phyloP scores from a whole-genome alignment of 2,888 invertebrate species.

The Polietes domitor region DNA sequence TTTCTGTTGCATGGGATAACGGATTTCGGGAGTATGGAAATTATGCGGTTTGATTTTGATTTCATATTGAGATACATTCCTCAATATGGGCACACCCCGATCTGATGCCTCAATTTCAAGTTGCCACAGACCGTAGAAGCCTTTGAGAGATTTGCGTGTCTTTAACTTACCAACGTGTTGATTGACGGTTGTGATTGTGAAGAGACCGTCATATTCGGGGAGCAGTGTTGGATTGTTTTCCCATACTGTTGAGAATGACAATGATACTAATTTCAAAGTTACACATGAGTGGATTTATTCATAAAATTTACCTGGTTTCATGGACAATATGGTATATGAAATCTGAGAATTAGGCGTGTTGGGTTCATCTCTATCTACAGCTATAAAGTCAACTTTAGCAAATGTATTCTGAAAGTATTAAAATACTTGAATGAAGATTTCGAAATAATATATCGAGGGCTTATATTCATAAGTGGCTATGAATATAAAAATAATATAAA shows the following conservation, averaged over 20 bases:
- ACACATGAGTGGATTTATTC: background rate
- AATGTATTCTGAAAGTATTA: conserved; percentile 53
- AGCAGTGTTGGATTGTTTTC: conserved; percentile 66
- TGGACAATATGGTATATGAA: conserved; percentile 81
- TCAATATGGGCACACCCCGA: conserved; percentile 81
- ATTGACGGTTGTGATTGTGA: conserved; percentile 76
- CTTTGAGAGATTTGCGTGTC: conserved; percentile 81
- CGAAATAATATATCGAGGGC: too few relatives aligned
- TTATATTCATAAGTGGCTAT: too few relatives aligned
- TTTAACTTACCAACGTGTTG: conserved; percentile 81
- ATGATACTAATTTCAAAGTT: too few relatives aligned
- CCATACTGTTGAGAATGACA: conserved; percentile 62
- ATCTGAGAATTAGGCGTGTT: conserved; percentile 82
- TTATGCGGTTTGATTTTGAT: conserved; percentile 83
- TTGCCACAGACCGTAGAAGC: conserved; percentile 83
- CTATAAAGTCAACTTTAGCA: conserved; percentile 77
- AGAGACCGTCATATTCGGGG: conserved; percentile 75
- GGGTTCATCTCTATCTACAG: conserved; percentile 83
- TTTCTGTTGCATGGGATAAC: conserved; percentile 81
- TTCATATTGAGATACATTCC: conserved; percentile 80
- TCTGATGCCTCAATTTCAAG: conserved; percentile 84
- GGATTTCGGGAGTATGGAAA: conserved; percentile 83
- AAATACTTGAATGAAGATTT: too few relatives aligned
- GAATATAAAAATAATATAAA: too few relatives aligned
- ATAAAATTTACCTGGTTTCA: conserved; percentile 72